phyloP scores from a whole-genome alignment of 1,140 invertebrate species.

The Drosophila auraria region DNA sequence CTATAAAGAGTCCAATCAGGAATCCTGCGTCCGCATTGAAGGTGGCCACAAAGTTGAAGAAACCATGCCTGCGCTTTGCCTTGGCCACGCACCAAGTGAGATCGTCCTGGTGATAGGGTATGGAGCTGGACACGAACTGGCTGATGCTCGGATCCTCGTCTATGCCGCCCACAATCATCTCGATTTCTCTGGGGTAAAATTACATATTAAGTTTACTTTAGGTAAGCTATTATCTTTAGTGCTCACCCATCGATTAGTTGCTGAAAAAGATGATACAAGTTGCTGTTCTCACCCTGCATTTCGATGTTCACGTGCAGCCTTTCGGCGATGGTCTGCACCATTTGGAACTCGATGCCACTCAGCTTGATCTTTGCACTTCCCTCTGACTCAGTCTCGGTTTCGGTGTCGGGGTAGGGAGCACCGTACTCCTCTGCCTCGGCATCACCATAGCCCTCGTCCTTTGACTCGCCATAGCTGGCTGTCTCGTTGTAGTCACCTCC shows the following conservation, averaged over 20 bases:
- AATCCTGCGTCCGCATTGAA: constrained; percentile 56
- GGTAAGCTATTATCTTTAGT: background rate
- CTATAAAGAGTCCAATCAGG: constrained; percentile 54
- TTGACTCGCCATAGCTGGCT: constrained; percentile 21
- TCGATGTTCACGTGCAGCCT: constrained; percentile 69
- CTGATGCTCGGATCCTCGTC: constrained; percentile 80
- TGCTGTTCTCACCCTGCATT: constrained; percentile 68
- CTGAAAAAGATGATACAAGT: constrained; percentile 77
- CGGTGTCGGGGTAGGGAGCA: background rate
- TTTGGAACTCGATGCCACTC: constrained; percentile 72
- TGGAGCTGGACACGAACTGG: constrained; percentile 75
- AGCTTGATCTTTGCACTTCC: constrained; percentile 24
- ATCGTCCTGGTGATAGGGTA: constrained; percentile 78
- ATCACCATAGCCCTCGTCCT: constrained; percentile 19
- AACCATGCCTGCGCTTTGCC: constrained; percentile 59
- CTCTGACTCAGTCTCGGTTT: background rate
- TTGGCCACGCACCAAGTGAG: constrained; percentile 81
- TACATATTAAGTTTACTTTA: background rate
- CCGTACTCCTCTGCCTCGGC: background rate
- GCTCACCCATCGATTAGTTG: constrained; percentile 76
- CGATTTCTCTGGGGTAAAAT: constrained; percentile 58
- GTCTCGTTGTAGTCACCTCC: constrained; percentile 16
- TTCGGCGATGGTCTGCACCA: constrained; percentile 76
- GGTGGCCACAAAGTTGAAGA: constrained; percentile 75
- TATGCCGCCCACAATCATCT: constrained; percentile 79